phyloP scores from a whole-genome alignment of 2,797 vertebrate genomes.

The Diglossa cyanea region DNA sequence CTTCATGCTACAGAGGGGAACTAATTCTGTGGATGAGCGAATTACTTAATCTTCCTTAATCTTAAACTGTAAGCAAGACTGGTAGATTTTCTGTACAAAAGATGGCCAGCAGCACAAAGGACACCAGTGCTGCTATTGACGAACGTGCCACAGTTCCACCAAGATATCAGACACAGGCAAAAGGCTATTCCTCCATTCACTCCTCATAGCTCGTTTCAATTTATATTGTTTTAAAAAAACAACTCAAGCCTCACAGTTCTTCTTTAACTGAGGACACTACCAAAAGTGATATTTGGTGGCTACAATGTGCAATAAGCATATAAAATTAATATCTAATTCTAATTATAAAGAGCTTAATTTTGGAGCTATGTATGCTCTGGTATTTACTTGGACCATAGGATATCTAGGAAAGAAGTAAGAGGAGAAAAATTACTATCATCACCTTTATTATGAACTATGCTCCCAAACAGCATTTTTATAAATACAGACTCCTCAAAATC shows the following conservation, averaged over 20 bases:
- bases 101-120: not conserved
- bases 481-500: not conserved
- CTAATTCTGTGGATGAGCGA: not conserved
- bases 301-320: not conserved
- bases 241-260: not conserved
- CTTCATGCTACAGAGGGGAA: not conserved
- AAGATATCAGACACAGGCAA: not conserved
- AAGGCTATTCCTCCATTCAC: not conserved
- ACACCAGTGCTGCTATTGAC: not conserved
- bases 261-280: not conserved
- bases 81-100: not conserved
- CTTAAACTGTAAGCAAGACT: not conserved
- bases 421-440: not conserved
- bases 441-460: not conserved
- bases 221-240: not conserved
- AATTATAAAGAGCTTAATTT: not conserved
- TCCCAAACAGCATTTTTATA: not conserved
- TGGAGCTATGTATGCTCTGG: not conserved
- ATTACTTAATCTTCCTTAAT: not conserved
- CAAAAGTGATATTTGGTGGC: not conserved
- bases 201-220: not conserved
- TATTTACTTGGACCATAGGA: not conserved
- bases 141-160: not conserved
- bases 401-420: not conserved
- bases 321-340: not conserved